These are phyloP conservation scores for Lepeophtheirus salmonis DNA, from an alignment of 1,140 invertebrate species.

Conservation along the genomic window DNA sequence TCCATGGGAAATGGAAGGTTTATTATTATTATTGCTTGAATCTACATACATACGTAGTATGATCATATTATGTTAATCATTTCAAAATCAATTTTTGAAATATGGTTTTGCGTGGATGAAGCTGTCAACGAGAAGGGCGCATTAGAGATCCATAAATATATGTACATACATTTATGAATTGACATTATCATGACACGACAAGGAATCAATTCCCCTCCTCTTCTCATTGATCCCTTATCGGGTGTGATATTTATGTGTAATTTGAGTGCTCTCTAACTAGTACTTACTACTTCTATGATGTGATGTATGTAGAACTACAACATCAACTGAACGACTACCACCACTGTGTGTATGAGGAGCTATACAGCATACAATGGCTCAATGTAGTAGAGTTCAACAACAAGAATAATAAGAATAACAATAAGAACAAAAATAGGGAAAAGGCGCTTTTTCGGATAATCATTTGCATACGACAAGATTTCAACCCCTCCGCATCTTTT, in stretches of 20 bases:
- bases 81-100: too few relatives aligned
- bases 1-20: too few relatives aligned
- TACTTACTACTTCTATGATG: too few relatives aligned
- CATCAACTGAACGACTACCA: background rate
- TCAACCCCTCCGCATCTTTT: background rate
- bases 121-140: background rate
- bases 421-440: too few relatives aligned
- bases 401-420: too few relatives aligned
- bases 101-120: background rate
- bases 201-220: background rate
- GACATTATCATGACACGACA: background rate
- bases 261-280: background rate
- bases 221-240: background rate
- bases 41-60: too few relatives aligned
- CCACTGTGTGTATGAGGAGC: background rate
- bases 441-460: background rate
- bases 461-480: background rate
- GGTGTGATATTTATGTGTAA: background rate
- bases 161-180: background rate
- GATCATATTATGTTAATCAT: too few relatives aligned
- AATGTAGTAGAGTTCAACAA: too few relatives aligned
- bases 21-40: too few relatives aligned
- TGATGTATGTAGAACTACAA: too few relatives aligned
- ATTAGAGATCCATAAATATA: background rate
- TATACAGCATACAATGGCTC: background rate